These are phyloP conservation scores for Drosophila flavopinicola DNA, from an alignment of 2,888 invertebrate genomes.

Conservation along the genomic window DNA sequence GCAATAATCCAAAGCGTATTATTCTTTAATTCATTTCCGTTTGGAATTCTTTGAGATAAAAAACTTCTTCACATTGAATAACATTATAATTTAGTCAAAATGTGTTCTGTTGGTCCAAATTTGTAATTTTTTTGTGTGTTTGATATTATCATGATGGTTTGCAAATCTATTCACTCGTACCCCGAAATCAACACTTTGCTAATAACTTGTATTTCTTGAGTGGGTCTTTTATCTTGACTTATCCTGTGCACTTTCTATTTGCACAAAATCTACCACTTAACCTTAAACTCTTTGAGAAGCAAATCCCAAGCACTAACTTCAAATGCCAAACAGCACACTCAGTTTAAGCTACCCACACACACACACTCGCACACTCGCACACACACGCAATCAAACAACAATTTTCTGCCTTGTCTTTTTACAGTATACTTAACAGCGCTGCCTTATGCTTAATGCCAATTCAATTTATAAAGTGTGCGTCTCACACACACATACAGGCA, in stretches of 20 bases:
- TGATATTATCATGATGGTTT: not conserved
- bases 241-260: slow-evolving; percentile 26
- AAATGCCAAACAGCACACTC: slow-evolving; percentile 63
- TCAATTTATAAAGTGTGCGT: slow-evolving; percentile 67
- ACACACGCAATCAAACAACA: not conserved
- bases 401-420: slow-evolving; percentile 53
- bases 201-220: slow-evolving; percentile 23
- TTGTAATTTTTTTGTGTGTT: too few species aligned
- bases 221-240: not conserved
- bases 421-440: slow-evolving; percentile 64
- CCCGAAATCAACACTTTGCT: not conserved
- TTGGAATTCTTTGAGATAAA: too few species aligned
- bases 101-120: too few species aligned
- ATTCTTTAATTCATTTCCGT: too few species aligned
- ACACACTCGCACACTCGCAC: slow-evolving; percentile 1
- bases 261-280: slow-evolving; percentile 34
- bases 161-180: not conserved
- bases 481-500: not conserved
- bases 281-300: slow-evolving; percentile 45
- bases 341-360: slow-evolving; percentile 39
- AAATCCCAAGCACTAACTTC: slow-evolving; percentile 57
- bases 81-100: too few species aligned
- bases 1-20: not conserved
- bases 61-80: too few species aligned
- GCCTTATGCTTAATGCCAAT: slow-evolving; percentile 76